Percentiles rank a stretch among this genome's conserved stretches.
Conservation (phyloP, 2,113 vertebrate species). For the Toxostoma redivivum region DNA sequence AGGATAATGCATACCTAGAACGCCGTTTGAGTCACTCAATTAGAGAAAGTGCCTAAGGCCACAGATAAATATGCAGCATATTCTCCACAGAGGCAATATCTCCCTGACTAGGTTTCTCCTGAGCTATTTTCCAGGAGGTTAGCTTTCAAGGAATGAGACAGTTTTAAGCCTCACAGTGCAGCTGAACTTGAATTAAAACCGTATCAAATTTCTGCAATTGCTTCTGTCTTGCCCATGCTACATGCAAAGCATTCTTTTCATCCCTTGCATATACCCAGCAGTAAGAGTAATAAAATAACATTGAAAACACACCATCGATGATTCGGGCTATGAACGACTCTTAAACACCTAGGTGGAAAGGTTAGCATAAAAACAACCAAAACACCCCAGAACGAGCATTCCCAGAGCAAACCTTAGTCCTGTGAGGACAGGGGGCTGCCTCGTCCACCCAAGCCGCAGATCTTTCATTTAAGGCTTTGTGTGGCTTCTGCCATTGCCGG, state of each 20-base stretch:
- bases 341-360: not conserved
- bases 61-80: fast-evolving
- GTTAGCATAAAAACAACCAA: not conserved
- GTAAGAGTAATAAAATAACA: not conserved
- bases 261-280: fast-evolving
- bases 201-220: not conserved
- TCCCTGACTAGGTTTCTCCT: not conserved
- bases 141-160: not conserved
- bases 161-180: not conserved
- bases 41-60: not conserved
- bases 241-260: not conserved
- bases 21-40: not conserved
- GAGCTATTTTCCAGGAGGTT: not conserved
- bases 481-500: fast-evolving
- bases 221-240: not conserved
- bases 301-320: fast-evolving
- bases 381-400: not conserved
- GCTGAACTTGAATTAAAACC: not conserved
- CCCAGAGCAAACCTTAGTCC: not conserved
- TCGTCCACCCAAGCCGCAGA: fast-evolving
- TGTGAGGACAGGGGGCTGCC: not conserved
- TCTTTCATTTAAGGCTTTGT: not conserved
- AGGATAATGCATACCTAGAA: fast-evolving
- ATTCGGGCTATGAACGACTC: not conserved
- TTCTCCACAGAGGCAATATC: not conserved